phyloP scores from a whole-genome alignment of 1,140 invertebrate genomes.

The Hestina assimilis region DNA sequence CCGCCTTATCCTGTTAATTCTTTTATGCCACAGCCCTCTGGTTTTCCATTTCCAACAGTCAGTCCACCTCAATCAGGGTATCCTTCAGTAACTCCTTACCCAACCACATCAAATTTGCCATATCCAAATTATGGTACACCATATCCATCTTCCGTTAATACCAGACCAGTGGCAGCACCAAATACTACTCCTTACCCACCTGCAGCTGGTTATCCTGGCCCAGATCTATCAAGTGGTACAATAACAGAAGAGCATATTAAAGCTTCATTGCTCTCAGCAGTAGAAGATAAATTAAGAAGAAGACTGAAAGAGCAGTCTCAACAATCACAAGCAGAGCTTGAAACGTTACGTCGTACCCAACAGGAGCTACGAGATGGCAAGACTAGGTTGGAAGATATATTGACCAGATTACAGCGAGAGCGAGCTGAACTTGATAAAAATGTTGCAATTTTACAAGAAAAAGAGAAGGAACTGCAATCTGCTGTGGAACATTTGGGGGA shows the following conservation, averaged over 20 bases:
- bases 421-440: slow-evolving; percentile 92
- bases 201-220: slow-evolving; percentile 54
- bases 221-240: slow-evolving; percentile 82
- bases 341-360: slow-evolving; percentile 92
- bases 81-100: slow-evolving; percentile 58
- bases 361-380: slow-evolving; percentile 93
- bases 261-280: slow-evolving; percentile 94
- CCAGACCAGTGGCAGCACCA: slow-evolving; percentile 50
- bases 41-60: slow-evolving; percentile 54
- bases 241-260: slow-evolving; percentile 97
- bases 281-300: slow-evolving; percentile 95
- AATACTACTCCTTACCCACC: slow-evolving; percentile 71
- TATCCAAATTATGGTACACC: slow-evolving; percentile 63
- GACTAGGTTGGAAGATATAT: slow-evolving; percentile 88
- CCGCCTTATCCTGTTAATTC: slow-evolving; percentile 82
- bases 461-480: slow-evolving; percentile 91
- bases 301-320: slow-evolving; percentile 93
- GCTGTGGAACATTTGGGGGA: slow-evolving; percentile 88
- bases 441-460: slow-evolving; percentile 89
- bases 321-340: slow-evolving; percentile 94
- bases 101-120: slow-evolving; percentile 58
- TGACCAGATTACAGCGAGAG: slow-evolving; percentile 90
- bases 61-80: slow-evolving; percentile 60
- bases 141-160: slow-evolving; percentile 56
- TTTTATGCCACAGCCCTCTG: slow-evolving; percentile 82